Conservation (phyloP, 2,888 invertebrate genomes). For the Phorcus lineatus region DNA sequence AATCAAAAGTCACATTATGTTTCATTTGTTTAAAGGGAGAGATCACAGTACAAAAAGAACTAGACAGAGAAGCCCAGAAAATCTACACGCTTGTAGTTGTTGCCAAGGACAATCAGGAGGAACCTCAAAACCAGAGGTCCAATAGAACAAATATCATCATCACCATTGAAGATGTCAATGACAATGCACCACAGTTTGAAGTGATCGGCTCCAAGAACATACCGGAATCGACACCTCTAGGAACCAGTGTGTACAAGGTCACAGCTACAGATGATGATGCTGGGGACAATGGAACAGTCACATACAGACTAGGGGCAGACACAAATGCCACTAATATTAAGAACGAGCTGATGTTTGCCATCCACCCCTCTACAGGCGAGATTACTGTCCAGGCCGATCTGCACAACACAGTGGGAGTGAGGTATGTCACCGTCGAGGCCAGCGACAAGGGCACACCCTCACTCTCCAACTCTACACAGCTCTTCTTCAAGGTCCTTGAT, state of each 20-base stretch:
- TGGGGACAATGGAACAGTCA: slow-evolving; percentile 55
- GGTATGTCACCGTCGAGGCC: slow-evolving; percentile 56
- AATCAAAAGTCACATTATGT: too few relatives aligned
- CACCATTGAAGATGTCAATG: slow-evolving; percentile 90
- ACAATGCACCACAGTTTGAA: slow-evolving; percentile 89
- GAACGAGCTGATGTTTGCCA: slow-evolving; percentile 92
- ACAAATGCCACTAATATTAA: slow-evolving; percentile 44
- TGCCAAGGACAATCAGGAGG: slow-evolving; percentile 84
- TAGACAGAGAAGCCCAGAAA: slow-evolving; percentile 85
- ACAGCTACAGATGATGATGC: slow-evolving; percentile 59
- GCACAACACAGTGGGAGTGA: slow-evolving; percentile 81
- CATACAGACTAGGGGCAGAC: slow-evolving; percentile 50
- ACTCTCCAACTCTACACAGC: slow-evolving; percentile 32
- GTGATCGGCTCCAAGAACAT: slow-evolving; percentile 45
- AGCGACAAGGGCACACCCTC: slow-evolving; percentile 52
- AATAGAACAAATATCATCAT: slow-evolving; percentile 78
- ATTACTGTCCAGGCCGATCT: slow-evolving; percentile 87
- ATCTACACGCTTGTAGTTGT: slow-evolving; percentile 83
- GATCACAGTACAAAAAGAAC: slow-evolving; percentile 76
- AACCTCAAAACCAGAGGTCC: slow-evolving; percentile 48
- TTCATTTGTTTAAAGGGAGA: slow-evolving; percentile 56
- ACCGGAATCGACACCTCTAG: slow-evolving; percentile 49
- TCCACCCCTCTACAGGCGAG: slow-evolving; percentile 88
- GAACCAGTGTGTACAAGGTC: slow-evolving; percentile 52
- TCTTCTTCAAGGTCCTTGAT: slow-evolving; percentile 86